phyloP scores from a whole-genome alignment of 2,888 invertebrate genomes.

The Drosophila gaucha region DNA sequence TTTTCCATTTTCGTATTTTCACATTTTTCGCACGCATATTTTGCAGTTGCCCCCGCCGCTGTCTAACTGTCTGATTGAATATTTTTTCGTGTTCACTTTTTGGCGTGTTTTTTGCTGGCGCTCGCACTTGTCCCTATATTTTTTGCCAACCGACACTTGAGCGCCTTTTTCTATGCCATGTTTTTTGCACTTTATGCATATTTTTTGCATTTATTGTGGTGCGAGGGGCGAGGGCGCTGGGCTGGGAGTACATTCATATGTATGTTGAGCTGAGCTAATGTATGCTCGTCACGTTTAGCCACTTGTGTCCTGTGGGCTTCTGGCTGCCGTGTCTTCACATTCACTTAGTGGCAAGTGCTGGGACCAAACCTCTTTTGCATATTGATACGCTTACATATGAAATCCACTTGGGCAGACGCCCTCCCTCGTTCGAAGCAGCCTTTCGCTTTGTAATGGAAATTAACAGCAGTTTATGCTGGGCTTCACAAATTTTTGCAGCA shows the following conservation, averaged over 20 bases:
- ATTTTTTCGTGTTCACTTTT: slow-evolving; percentile 52
- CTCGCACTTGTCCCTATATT: slow-evolving; percentile 55
- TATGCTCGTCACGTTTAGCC: slow-evolving; percentile 81
- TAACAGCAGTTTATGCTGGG: slow-evolving; percentile 50
- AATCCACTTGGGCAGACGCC: slow-evolving; percentile 36
- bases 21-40: slow-evolving; percentile 36
- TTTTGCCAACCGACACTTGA: slow-evolving; percentile 38
- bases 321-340: slow-evolving; percentile 63
- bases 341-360: slow-evolving; percentile 65
- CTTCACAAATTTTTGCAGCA: slow-evolving; percentile 14
- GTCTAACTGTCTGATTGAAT: slow-evolving; percentile 68
- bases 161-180: slow-evolving; percentile 42
- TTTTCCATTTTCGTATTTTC: slow-evolving; percentile 14
- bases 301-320: slow-evolving; percentile 70
- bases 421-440: background rate
- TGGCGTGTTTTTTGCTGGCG: slow-evolving; percentile 47
- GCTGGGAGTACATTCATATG: background rate
- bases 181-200: slow-evolving; percentile 70
- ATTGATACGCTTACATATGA: slow-evolving; percentile 63
- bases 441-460: slow-evolving; percentile 59
- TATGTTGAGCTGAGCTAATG: slow-evolving; percentile 50
- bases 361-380: slow-evolving; percentile 65
- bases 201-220: slow-evolving; percentile 72
- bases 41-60: slow-evolving; percentile 3
- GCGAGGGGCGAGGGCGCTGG: slow-evolving; percentile 1